These are phyloP conservation scores for Anguilla obscura DNA, from an alignment of 2,797 vertebrate species.

Conservation along the genomic window DNA sequence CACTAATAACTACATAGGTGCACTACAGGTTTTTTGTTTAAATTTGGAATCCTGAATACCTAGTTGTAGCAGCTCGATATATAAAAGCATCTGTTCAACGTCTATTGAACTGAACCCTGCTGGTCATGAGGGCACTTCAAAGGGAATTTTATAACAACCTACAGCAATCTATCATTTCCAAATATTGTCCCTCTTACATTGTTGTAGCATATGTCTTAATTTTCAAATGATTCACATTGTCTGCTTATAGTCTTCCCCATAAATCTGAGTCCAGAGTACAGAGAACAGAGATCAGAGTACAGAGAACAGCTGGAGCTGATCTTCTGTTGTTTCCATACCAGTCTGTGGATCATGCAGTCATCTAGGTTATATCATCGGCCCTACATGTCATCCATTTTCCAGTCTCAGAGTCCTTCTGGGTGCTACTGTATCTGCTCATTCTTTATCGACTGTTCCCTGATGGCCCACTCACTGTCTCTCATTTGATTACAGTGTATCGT, in stretches of 20 bases:
- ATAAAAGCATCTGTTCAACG: background rate
- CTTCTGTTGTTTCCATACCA: background rate
- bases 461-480: constrained; percentile 41
- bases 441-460: constrained; percentile 38
- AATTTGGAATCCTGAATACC: background rate
- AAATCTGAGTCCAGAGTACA: background rate
- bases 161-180: background rate
- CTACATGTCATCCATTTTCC: background rate
- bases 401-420: background rate
- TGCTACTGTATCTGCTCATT: constrained; percentile 31
- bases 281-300: background rate
- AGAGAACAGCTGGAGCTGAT: background rate
- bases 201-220: background rate
- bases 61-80: background rate
- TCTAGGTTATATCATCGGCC: background rate
- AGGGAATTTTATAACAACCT: background rate
- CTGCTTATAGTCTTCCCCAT: background rate
- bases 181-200: background rate
- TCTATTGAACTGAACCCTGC: background rate
- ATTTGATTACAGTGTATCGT: constrained; percentile 37
- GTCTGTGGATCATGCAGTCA: background rate
- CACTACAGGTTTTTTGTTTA: background rate
- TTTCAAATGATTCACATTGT: background rate
- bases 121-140: background rate
- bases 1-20: background rate